Evolutionary conservation across 2,113 vertebrate genomes (phyloP), one percentile per base, ranked within the genome.

Genomic region (Heptranchias perlo): DNA sequence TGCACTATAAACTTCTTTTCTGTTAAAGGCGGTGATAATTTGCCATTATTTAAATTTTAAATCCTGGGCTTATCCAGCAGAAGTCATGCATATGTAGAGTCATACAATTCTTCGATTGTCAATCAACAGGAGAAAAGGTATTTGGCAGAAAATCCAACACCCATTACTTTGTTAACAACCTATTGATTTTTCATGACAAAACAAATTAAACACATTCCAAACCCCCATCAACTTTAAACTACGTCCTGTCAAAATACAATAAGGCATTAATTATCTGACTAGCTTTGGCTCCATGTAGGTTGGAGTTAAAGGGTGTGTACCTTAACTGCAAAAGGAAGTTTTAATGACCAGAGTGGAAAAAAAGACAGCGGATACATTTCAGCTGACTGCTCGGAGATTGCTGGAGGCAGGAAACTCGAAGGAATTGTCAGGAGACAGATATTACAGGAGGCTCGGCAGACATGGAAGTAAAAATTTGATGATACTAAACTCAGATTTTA

Each of bases 181-280:
- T 39, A 62, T 23, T 62, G 89, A 62, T 64, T 62, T 93, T 92
- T 25, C 13, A 61, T 1, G 58, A 92, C 7, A 23, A 62, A 91
- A 35, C 87, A 61, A n/a, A 58, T 61, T 10, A 93, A 44, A 62
- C 78, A 82, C 78, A 82, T 23, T 47, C 39, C 39, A 82, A 82
- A 82, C 39, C 61, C 28, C 52, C 87, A 91, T 61, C 58, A 58
- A 54, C 52, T 64, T 93, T 93, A 93, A 93, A 82, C 78, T 82
- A 39, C 21, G 18, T 23, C 78, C 78, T 3, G 18, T 23, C n/a
- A 44, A 44, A 82, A 64, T 62, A 54, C 14, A 93, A 21, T 62
- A 93, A 3, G 18, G 89, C n/a, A 2, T 62, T 62, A 62, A 92
- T 92, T n/a, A 92, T 31, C 86, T 92, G 89, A 92, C n/a, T 92